Evolutionary conservation across 1,140 invertebrate genomes (phyloP).

Genomic region (Pygmarrhopalites habei): DNA sequence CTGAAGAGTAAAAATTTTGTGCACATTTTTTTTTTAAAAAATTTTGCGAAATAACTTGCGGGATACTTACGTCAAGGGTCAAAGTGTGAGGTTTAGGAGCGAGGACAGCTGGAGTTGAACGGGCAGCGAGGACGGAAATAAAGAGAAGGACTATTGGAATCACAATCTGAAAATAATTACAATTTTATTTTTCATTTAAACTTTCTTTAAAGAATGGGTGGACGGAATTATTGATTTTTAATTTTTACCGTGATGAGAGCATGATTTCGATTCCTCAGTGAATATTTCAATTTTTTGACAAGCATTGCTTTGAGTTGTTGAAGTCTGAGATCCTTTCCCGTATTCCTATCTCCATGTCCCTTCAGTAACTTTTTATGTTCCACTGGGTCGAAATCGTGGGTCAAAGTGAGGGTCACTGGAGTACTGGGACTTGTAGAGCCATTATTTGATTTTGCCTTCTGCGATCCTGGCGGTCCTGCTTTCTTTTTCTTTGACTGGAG

Average conservation of each 20-base stretch:
- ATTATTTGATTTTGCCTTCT: no score
- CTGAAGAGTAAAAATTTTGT: background rate
- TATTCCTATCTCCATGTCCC: no score
- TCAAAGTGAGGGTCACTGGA: no score
- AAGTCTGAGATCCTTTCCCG: no score
- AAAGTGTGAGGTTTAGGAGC: background rate
- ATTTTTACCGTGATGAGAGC: conserved; percentile 41
- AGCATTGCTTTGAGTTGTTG: conserved; percentile 42
- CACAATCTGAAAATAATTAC: background rate
- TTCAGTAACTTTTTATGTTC: no score
- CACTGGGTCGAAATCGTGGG: no score
- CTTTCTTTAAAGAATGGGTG: background rate
- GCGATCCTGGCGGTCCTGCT: no score
- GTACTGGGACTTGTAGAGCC: no score
- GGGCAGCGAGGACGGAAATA: background rate
- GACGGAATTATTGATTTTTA: background rate
- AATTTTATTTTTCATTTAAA: background rate
- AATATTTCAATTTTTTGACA: conserved; percentile 45
- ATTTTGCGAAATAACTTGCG: background rate
- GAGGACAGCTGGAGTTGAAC: background rate
- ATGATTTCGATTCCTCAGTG: conserved; percentile 41
- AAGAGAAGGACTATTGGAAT: background rate
- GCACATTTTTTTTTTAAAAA: background rate
- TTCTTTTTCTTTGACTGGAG: no score
- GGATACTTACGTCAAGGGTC: background rate